phyloP scores from a whole-genome alignment of 1,140 invertebrate genomes.

The Cotesia chilonis region DNA sequence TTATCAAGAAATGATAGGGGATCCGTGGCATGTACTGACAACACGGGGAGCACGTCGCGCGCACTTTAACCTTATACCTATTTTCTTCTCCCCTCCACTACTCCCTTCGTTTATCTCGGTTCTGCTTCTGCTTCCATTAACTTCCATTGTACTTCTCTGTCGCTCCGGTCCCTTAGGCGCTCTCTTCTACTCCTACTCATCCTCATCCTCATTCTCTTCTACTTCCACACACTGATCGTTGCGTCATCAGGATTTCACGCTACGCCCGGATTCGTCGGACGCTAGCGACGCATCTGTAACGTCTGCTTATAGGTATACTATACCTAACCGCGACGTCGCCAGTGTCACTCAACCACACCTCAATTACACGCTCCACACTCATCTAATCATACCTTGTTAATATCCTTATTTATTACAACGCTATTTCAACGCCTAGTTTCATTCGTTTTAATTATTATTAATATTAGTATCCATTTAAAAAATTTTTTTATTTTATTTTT shows the following conservation, averaged over 20 bases:
- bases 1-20: constrained; percentile 40
- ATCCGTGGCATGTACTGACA: background rate
- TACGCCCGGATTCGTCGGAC: constrained; percentile 46
- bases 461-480: no score
- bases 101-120: no score
- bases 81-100: background rate
- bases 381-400: no score
- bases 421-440: no score
- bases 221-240: constrained; percentile 40
- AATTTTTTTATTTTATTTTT: no score
- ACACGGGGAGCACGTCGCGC: constrained; percentile 38
- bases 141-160: no score
- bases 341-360: constrained; percentile 45
- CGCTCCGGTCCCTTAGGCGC: background rate
- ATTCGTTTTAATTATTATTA: no score
- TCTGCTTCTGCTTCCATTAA: no score
- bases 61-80: constrained; percentile 39
- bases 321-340: constrained; percentile 22
- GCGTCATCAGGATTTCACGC: constrained; percentile 52
- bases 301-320: background rate
- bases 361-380: background rate
- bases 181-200: background rate
- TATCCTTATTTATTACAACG: background rate
- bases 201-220: background rate
- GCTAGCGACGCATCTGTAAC: constrained; percentile 49